Base-by-base conservation (phyloP, 2,797 vertebrate species). In the Anisognathus igniventris region DNA sequence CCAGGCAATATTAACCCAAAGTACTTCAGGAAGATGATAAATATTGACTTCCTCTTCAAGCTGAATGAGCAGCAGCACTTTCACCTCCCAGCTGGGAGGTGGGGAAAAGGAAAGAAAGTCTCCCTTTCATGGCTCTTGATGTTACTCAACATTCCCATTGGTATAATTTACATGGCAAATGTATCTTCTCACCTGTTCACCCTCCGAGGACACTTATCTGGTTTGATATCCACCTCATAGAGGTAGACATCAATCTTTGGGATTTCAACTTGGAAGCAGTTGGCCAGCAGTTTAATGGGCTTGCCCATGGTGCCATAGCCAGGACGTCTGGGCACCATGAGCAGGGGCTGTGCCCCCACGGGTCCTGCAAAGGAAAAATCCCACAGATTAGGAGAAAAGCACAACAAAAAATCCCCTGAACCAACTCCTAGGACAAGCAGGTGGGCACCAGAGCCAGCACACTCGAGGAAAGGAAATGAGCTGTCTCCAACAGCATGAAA, bases 261-360 rank as follows among this genome's bases (percentile, higher is more conserved):
- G 96, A 99, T 99, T 96, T 99, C 99, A 98, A 99, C 99, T 98
- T 99, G 99, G 98, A 99, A 99, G 98, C 99, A 99, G 98, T 99
- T 99, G 98, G 99, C 99, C 98, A 99, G 98, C 94, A 99, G 98
- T 97, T 99, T 99, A 98, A 99, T 99, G 97, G 99, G 98, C 93
- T 99, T 99, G 96, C 99, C 99, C 97, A 99, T 98, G 97, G 98
- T 99, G 98, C 99, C 99, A 99, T 99, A 99, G 98, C 99, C 99
- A 39, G 99, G 99, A 92, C 99, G 98, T 95, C 99, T 98, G 95
- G 99, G 99, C 98, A 99, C 98, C 94, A 98, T 97, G 97, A 99
- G 98, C 87, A 99, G 98, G 98, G 98, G 98, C 98, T 99, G 99
- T 91, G 98, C 98, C 98, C 98, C 99, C 98, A 98, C 98, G 97